phyloP scores from a whole-genome alignment of 1,140 invertebrate species.

The Pseudachorutes palmiensis region DNA sequence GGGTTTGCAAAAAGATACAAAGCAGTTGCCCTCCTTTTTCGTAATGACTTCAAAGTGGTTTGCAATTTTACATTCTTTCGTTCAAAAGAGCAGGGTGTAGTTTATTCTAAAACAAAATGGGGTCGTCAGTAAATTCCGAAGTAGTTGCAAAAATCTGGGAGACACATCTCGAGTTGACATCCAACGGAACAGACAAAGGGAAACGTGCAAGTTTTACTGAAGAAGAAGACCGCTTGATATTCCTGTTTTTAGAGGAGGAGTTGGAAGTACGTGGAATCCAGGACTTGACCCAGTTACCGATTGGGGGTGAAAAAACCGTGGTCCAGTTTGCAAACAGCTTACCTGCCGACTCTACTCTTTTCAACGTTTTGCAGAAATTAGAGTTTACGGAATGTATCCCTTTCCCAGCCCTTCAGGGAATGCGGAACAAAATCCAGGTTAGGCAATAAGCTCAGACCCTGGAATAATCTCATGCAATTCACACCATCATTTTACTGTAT shows the following conservation, averaged over 20 bases:
- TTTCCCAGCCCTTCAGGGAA: neutral
- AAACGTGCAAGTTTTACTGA: neutral
- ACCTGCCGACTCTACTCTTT: neutral
- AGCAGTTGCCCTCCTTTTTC: too few species aligned
- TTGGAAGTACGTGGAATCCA: neutral
- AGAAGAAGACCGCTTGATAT: neutral
- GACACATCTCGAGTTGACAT: neutral
- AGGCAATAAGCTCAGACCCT: too few species aligned
- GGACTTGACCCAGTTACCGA: neutral
- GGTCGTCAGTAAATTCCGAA: neutral
- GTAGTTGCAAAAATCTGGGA: neutral
- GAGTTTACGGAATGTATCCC: constrained; percentile 7
- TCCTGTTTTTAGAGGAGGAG: constrained; percentile 13
- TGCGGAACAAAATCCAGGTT: neutral
- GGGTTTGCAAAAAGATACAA: too few species aligned
- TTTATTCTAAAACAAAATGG: too few species aligned
- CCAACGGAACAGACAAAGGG: neutral
- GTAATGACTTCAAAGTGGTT: too few species aligned
- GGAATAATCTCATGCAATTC: neutral
- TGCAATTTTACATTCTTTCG: too few species aligned
- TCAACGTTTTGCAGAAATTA: neutral
- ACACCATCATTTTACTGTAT: neutral
- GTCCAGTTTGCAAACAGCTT: constrained; percentile 6
- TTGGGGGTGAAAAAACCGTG: neutral
- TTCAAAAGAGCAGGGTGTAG: too few species aligned